These are phyloP conservation scores for Steatocranus sp. DNA, from an alignment of 2,797 vertebrate species.

Conservation along the genomic window DNA sequence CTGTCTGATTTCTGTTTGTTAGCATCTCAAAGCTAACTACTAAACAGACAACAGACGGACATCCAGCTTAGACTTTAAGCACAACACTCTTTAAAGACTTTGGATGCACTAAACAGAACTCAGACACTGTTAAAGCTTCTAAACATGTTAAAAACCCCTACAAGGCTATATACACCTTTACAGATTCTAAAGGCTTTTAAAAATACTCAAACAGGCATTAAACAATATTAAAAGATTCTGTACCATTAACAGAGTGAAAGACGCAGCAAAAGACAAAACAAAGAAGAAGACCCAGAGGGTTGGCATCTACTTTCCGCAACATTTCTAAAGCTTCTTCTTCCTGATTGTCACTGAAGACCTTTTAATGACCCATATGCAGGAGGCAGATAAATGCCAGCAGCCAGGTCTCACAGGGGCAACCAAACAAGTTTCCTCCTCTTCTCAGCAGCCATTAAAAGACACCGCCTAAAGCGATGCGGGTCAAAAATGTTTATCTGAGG, in stretches of 20 bases:
- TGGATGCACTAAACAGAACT: fast-evolving
- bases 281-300: background rate
- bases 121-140: background rate
- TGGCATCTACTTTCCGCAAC: background rate
- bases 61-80: background rate
- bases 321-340: background rate
- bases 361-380: background rate
- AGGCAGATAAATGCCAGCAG: background rate
- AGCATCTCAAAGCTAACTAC: background rate
- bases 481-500: background rate
- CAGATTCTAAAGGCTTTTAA: background rate
- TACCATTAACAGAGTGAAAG: background rate
- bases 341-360: background rate
- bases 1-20: background rate
- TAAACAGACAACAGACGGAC: background rate
- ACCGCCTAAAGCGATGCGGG: background rate
- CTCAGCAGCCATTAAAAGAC: background rate
- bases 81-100: background rate
- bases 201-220: background rate
- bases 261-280: background rate
- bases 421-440: background rate
- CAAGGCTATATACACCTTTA: fast-evolving
- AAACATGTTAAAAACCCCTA: background rate
- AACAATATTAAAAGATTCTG: background rate
- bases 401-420: background rate